These are phyloP conservation scores for Triops cancriformis DNA, from an alignment of 1,140 invertebrate species.

Conservation along the genomic window DNA sequence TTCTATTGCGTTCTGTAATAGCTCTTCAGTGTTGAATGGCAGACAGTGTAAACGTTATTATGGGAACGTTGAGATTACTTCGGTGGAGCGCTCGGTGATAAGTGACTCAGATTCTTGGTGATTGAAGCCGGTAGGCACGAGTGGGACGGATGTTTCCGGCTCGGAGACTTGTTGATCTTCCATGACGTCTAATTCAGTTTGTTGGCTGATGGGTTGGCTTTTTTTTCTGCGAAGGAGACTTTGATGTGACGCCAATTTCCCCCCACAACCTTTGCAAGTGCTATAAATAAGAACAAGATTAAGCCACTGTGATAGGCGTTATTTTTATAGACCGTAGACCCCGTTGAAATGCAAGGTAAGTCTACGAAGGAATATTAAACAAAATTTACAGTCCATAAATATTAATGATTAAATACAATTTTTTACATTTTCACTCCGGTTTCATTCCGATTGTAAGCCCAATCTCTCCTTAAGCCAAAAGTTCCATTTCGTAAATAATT, in stretches of 20 bases:
- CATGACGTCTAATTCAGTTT: not conserved
- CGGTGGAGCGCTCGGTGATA: not conserved
- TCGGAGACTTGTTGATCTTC: conserved; percentile 9
- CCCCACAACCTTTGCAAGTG: not conserved
- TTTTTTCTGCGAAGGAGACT: not conserved
- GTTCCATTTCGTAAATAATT: too few relatives aligned
- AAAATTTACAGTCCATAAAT: too few relatives aligned
- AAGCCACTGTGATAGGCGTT: not conserved
- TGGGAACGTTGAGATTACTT: not conserved
- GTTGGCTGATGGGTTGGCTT: not conserved
- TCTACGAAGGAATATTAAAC: not conserved
- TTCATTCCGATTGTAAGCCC: too few relatives aligned
- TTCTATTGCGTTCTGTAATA: too few relatives aligned
- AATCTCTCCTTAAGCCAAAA: too few relatives aligned
- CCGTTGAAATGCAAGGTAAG: not conserved
- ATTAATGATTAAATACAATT: too few relatives aligned
- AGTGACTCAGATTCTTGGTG: not conserved
- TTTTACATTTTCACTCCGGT: too few relatives aligned
- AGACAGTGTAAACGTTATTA: too few relatives aligned
- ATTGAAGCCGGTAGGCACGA: not conserved
- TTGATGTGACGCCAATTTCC: conserved; percentile 13
- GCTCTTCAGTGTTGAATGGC: too few relatives aligned
- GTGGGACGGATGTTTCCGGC: not conserved
- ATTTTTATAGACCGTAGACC: not conserved
- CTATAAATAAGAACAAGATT: conserved; percentile 3